Evolutionary conservation across 1,140 invertebrate species (phyloP).

Genomic region (Drosophila grimshawi): DNA sequence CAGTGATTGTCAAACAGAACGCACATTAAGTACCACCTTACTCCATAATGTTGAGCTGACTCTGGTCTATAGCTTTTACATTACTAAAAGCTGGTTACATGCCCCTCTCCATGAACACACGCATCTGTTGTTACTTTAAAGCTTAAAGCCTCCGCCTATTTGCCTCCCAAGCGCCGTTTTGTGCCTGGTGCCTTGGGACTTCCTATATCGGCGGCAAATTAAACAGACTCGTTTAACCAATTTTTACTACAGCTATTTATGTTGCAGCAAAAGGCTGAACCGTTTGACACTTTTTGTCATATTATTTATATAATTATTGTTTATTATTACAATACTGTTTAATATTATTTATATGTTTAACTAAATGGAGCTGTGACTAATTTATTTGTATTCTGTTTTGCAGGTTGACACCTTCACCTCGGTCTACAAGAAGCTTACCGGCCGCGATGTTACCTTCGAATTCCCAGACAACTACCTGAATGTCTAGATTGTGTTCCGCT

Average conservation of each 20-base stretch:
- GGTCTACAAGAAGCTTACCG: slow-evolving; percentile 99
- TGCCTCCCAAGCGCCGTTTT: slow-evolving; percentile 70
- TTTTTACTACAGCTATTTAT: slow-evolving; percentile 26
- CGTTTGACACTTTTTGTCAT: slow-evolving; percentile 35
- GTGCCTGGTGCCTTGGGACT: slow-evolving; percentile 69
- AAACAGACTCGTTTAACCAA: slow-evolving; percentile 45
- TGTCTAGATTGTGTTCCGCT: slow-evolving; percentile 84
- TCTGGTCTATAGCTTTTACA: slow-evolving; percentile 21
- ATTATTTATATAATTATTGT: neutral
- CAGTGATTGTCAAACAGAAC: slow-evolving; percentile 81
- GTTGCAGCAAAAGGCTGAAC: slow-evolving; percentile 31
- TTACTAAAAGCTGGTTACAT: slow-evolving; percentile 49
- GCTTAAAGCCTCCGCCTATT: slow-evolving; percentile 57
- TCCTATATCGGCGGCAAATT: slow-evolving; percentile 74
- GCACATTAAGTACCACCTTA: slow-evolving; percentile 48
- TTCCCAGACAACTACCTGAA: slow-evolving; percentile 99
- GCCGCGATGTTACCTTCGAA: slow-evolving; percentile 99
- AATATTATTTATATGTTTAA: neutral
- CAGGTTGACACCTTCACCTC: slow-evolving; percentile 99
- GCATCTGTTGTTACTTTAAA: neutral
- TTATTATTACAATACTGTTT: too few relatives aligned
- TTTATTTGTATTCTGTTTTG: slow-evolving; percentile 80
- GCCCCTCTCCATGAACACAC: neutral
- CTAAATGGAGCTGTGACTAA: neutral
- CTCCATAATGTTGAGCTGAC: slow-evolving; percentile 60